These are phyloP conservation scores for Phrynosoma platyrhinos DNA, from an alignment of 2,113 vertebrate genomes.

Conservation along the genomic window DNA sequence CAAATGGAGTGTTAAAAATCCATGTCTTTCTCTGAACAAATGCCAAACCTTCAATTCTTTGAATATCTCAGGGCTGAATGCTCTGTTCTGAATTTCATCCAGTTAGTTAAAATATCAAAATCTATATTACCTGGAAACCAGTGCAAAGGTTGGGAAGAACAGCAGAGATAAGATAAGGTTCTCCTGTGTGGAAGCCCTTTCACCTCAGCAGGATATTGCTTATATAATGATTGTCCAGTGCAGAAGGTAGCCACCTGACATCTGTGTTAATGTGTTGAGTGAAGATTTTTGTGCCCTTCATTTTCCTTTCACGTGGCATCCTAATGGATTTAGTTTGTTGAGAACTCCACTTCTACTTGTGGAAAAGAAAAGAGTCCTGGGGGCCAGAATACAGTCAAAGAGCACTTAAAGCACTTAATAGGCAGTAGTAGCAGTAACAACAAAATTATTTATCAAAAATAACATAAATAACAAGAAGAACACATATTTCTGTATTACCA, in stretches of 20 bases:
- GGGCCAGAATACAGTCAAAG: slow-evolving; percentile 8
- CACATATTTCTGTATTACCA: neutral
- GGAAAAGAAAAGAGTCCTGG: neutral
- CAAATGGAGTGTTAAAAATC: slow-evolving; percentile 51
- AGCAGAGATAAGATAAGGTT: slow-evolving; percentile 71
- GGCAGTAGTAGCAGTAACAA: too few species aligned
- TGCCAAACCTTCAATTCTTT: slow-evolving; percentile 54
- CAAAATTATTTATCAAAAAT: too few species aligned
- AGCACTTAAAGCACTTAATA: too few species aligned
- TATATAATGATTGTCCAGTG: slow-evolving; percentile 55
- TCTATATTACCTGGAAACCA: slow-evolving; percentile 65
- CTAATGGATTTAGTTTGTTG: slow-evolving; percentile 25
- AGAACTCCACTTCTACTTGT: slow-evolving; percentile 18
- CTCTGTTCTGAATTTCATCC: slow-evolving; percentile 58
- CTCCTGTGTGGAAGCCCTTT: slow-evolving; percentile 60
- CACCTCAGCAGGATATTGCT: slow-evolving; percentile 46
- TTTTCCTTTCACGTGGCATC: slow-evolving; percentile 24
- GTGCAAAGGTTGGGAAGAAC: slow-evolving; percentile 67
- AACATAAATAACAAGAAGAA: neutral
- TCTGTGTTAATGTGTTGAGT: neutral
- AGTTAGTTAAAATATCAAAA: slow-evolving; percentile 66
- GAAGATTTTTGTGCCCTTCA: slow-evolving; percentile 8
- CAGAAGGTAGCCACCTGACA: slow-evolving; percentile 43
- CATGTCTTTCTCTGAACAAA: slow-evolving; percentile 58
- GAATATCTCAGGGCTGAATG: slow-evolving; percentile 36